These are phyloP conservation scores for Piprites chloris DNA, from an alignment of 2,113 vertebrate species.

Conservation along the genomic window DNA sequence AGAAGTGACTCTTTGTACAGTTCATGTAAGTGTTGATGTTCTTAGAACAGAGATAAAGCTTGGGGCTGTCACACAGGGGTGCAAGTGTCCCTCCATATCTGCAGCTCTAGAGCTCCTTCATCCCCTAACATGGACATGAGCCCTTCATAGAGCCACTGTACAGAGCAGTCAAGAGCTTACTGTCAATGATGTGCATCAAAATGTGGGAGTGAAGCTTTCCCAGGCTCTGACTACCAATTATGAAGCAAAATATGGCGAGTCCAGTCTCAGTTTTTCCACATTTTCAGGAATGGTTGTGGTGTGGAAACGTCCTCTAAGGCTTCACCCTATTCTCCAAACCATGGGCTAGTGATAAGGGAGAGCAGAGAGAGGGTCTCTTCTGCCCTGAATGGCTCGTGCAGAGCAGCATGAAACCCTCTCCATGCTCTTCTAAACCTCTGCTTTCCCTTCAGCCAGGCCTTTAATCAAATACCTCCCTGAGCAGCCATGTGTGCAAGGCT, in stretches of 20 bases:
- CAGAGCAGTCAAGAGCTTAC: background rate
- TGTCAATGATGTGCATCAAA: background rate
- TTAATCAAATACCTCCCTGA: background rate
- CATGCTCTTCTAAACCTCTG: background rate
- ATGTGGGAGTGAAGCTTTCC: background rate
- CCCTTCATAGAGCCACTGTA: background rate
- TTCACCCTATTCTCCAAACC: background rate
- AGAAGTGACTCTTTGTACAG: background rate
- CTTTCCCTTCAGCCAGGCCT: background rate
- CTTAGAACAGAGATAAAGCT: background rate
- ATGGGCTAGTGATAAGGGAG: rapidly evolving
- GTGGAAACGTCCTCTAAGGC: background rate
- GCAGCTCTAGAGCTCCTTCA: background rate
- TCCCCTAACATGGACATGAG: background rate
- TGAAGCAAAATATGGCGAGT: background rate
- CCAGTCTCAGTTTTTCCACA: background rate
- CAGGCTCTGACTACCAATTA: rapidly evolving
- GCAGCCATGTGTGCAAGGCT: background rate
- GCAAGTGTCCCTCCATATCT: background rate
- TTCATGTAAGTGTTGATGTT: background rate
- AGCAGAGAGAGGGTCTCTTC: background rate
- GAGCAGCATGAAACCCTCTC: rapidly evolving
- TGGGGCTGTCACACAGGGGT: background rate
- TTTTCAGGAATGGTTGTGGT: background rate
- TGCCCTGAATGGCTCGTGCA: background rate